A percentile compares a stretch with the other conserved stretches of the same genome.
phyloP scores from a whole-genome alignment of 2,888 invertebrate species.

The Mimas tiliae region DNA sequence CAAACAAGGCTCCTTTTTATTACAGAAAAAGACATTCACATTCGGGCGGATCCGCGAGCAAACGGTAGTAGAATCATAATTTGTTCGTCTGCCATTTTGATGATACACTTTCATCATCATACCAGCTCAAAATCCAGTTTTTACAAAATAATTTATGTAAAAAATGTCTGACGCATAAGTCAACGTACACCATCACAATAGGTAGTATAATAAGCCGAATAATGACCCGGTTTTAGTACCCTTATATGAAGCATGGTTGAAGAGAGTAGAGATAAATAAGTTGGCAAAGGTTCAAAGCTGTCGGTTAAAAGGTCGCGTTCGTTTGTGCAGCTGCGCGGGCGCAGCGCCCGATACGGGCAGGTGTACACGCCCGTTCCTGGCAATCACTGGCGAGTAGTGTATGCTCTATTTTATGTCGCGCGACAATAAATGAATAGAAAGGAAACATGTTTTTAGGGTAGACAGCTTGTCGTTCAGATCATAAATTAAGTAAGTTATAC shows the following conservation, averaged over 20 bases:
- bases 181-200: conserved; percentile 4
- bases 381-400: conserved; percentile 28
- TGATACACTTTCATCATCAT: too few relatives aligned
- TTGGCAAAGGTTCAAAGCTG: conserved; percentile 34
- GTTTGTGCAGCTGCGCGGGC: conserved; percentile 61
- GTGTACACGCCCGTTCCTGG: conserved; percentile 49
- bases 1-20: too few relatives aligned
- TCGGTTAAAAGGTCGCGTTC: conserved; percentile 54
- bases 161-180: not conserved
- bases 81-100: too few relatives aligned
- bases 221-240: conserved; percentile 32
- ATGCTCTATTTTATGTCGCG: conserved; percentile 49
- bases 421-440: not conserved
- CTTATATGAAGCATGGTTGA: conserved; percentile 39
- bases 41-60: too few relatives aligned
- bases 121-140: too few relatives aligned
- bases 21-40: too few relatives aligned
- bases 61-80: too few relatives aligned
- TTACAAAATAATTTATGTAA: too few relatives aligned
- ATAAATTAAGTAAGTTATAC: not conserved
- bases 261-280: conserved; percentile 27
- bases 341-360: conserved; percentile 67
- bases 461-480: not conserved
- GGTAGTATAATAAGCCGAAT: conserved; percentile 25
- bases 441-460: conserved; percentile 5